Conservation (phyloP, 2,797 vertebrate genomes). For the Limosa lapponica region DNA sequence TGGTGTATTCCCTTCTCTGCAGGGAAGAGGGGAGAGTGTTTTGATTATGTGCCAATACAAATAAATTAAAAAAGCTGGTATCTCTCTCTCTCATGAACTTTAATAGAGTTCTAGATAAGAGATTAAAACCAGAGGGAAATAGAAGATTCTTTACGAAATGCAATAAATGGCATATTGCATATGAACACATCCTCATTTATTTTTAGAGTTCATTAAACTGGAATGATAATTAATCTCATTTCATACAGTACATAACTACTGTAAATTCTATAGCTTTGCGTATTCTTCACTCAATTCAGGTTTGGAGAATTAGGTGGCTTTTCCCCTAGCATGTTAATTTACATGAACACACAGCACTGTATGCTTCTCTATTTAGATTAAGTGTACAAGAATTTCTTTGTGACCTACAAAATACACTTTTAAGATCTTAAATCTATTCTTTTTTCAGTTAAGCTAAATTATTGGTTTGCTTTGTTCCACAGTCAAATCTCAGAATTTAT, state of each 20-base stretch:
- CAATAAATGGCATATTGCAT: not conserved
- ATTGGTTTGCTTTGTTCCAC: not conserved
- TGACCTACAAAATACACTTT: not conserved
- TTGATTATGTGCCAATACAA: not conserved
- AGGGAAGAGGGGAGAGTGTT: not conserved
- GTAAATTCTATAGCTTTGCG: not conserved
- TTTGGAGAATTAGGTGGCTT: not conserved
- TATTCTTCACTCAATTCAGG: not conserved
- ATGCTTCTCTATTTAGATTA: not conserved
- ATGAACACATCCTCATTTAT: not conserved
- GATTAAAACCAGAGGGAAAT: not conserved
- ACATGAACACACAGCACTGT: not conserved
- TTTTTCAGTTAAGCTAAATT: not conserved
- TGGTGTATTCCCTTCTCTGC: not conserved
- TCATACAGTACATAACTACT: not conserved
- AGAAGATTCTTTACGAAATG: not conserved
- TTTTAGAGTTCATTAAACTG: not conserved
- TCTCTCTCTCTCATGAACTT: not conserved
- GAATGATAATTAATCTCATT: not conserved
- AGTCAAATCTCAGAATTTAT: not conserved
- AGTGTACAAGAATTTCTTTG: not conserved
- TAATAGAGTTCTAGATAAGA: not conserved
- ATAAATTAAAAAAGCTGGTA: not conserved
- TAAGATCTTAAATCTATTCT: not conserved
- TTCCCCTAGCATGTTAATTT: not conserved